These are phyloP conservation scores for Theretra japonica DNA, from an alignment of 2,888 invertebrate genomes.

Conservation along the genomic window DNA sequence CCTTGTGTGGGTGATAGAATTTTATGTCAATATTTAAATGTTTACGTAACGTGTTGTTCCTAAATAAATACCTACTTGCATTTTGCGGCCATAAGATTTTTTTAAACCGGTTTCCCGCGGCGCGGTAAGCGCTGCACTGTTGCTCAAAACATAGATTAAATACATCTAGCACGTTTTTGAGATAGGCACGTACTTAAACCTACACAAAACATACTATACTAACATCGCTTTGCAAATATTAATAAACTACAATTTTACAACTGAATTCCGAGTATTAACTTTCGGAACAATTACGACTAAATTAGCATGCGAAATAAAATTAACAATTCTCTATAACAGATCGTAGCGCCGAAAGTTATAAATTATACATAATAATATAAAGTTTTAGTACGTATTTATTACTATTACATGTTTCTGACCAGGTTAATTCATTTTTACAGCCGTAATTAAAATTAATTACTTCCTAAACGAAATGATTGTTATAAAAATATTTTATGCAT, in stretches of 20 bases:
- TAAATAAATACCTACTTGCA: constrained; percentile 34
- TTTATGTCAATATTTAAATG: constrained; percentile 32
- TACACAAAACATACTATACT: neutral
- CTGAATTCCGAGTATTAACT: neutral
- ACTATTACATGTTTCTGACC: neutral
- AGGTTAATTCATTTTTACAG: neutral
- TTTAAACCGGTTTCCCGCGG: constrained; percentile 49
- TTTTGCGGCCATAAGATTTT: constrained; percentile 41
- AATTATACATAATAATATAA: constrained; percentile 11
- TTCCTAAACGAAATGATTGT: neutral
- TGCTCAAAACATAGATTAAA: constrained; percentile 46
- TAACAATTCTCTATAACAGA: neutral
- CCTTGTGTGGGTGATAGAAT: constrained; percentile 30
- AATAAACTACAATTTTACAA: neutral
- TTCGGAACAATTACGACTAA: constrained; percentile 15
- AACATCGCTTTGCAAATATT: neutral
- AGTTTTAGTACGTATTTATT: constrained; percentile 1
- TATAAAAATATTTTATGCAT: neutral
- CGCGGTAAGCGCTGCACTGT: constrained; percentile 47
- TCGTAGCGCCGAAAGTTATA: neutral
- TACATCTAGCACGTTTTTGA: neutral
- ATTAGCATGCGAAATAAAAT: neutral
- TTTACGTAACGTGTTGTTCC: constrained; percentile 33
- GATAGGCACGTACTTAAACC: neutral
- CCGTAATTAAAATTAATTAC: neutral